phyloP scores from a whole-genome alignment of 2,888 invertebrate genomes.

The Lycaena phlaeas region DNA sequence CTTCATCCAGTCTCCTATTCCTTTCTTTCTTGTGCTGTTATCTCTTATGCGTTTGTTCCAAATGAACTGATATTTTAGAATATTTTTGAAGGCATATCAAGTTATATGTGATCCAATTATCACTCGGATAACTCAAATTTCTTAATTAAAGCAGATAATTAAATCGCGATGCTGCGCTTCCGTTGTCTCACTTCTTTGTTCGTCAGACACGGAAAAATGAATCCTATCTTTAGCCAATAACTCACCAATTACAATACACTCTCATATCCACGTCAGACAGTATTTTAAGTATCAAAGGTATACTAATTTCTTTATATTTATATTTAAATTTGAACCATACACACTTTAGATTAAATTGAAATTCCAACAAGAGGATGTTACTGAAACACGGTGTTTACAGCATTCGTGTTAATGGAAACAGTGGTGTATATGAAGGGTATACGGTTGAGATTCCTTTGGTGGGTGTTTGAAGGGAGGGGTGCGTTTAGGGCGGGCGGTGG shows the following conservation, averaged over 20 bases:
- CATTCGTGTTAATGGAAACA: conserved; percentile 7
- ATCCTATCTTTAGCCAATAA: neutral
- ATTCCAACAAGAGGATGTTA: neutral
- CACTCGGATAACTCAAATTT: conserved; percentile 43
- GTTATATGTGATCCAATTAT: conserved; percentile 56
- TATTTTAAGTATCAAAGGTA: conserved; percentile 1
- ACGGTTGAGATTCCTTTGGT: conserved; percentile 12
- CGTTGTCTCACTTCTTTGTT: conserved; percentile 21
- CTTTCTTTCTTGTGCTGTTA: no score
- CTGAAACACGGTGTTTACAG: neutral
- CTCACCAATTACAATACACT: neutral
- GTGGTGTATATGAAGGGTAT: neutral
- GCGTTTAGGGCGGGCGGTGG: conserved; percentile 49
- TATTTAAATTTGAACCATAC: neutral
- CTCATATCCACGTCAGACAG: neutral
- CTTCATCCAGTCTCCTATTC: no score
- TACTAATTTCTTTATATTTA: neutral
- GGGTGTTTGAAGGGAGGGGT: conserved; percentile 31
- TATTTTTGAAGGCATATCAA: neutral
- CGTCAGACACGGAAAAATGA: neutral
- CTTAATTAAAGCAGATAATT: conserved; percentile 63
- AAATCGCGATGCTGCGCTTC: conserved; percentile 27
- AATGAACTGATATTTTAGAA: no score
- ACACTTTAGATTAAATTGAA: neutral
- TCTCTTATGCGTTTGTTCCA: no score